Evolutionary conservation across 2,113 vertebrate species (phyloP).

Genomic region (Trematocara marginatum): DNA sequence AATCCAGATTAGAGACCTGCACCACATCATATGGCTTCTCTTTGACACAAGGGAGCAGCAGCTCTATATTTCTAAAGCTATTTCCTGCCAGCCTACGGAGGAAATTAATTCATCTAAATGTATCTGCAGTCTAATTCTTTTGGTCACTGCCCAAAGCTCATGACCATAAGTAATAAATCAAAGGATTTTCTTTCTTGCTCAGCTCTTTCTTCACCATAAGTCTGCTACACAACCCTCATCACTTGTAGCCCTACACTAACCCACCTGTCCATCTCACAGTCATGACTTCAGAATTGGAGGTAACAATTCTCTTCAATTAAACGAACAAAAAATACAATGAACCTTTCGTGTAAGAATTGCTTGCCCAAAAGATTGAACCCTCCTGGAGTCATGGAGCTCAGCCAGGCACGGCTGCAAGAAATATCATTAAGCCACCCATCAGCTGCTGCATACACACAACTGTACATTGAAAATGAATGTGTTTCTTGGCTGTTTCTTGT

Average conservation of each 20-base stretch:
- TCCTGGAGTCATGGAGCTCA: background rate
- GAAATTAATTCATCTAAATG: background rate
- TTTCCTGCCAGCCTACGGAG: background rate
- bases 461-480: constrained; percentile 1
- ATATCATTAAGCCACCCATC: background rate
- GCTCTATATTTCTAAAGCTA: background rate
- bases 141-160: background rate
- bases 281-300: background rate
- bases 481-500: background rate
- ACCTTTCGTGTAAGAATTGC: background rate
- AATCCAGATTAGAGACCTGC: background rate
- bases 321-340: background rate
- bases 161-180: background rate
- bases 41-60: background rate
- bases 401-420: background rate
- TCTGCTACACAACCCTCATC: background rate
- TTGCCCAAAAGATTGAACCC: background rate
- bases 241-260: background rate
- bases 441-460: background rate
- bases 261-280: background rate
- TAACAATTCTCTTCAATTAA: background rate
- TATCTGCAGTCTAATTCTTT: background rate
- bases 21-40: background rate
- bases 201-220: background rate
- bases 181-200: background rate